Evolutionary conservation across 2,888 invertebrate genomes (phyloP).

Genomic region (Gastracanthus pulcherrimus): DNA sequence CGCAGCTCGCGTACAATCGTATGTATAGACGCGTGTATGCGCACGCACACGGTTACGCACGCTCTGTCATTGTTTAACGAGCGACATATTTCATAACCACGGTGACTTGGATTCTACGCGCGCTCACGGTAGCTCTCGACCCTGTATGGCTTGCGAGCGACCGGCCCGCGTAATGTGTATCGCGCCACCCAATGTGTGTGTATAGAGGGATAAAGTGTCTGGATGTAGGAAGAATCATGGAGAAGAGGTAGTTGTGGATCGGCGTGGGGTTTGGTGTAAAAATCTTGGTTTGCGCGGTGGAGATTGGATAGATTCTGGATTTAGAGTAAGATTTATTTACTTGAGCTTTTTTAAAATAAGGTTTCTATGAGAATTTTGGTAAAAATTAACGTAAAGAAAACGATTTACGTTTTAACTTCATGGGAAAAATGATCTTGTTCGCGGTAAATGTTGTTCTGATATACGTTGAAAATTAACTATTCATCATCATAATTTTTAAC

Average conservation of each 20-base stretch:
- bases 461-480: no score
- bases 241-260: background rate
- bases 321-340: no score
- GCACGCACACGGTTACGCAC: no score
- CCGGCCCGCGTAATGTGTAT: background rate
- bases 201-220: background rate
- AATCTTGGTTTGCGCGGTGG: no score
- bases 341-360: no score
- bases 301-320: no score
- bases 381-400: no score
- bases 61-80: constrained; percentile 50
- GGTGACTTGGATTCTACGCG: constrained; percentile 12
- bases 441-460: no score
- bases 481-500: no score
- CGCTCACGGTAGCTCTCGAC: background rate
- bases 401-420: no score
- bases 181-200: background rate
- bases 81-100: constrained; percentile 47
- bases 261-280: background rate
- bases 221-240: background rate
- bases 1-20: background rate
- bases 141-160: background rate
- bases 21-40: background rate
- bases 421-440: no score
- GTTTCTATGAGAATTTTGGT: no score